Conservation (phyloP, 2,113 vertebrate species). For the Fregata magnificens region DNA sequence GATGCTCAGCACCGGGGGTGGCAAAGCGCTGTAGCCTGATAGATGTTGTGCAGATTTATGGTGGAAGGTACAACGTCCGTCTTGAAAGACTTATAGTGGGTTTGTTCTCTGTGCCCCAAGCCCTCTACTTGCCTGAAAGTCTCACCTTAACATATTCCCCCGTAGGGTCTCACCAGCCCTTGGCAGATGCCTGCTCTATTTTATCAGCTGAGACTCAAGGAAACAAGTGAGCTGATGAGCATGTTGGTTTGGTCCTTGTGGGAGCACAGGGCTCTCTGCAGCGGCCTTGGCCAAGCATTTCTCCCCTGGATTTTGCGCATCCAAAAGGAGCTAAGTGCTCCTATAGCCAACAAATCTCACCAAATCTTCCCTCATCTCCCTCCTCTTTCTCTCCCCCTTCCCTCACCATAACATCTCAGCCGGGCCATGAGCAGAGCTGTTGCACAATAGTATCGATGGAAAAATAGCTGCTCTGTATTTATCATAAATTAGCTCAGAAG, state of each 20-base stretch:
- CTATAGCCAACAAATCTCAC: not conserved
- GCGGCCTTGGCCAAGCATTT: accelerated
- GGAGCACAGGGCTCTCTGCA: not conserved
- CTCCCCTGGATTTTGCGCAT: not conserved
- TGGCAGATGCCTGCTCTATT: not conserved
- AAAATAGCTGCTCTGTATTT: not conserved
- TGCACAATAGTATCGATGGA: not conserved
- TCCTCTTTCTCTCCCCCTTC: not conserved
- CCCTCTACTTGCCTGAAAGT: not conserved
- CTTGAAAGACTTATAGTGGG: not conserved
- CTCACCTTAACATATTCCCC: not conserved
- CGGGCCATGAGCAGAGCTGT: not conserved
- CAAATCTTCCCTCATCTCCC: not conserved
- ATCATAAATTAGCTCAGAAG: not conserved
- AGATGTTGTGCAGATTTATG: accelerated
- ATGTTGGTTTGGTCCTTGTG: not conserved
- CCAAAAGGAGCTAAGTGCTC: not conserved
- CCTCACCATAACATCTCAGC: not conserved
- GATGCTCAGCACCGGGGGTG: accelerated
- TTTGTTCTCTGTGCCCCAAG: not conserved
- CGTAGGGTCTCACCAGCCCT: accelerated
- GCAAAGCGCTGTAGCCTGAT: not conserved
- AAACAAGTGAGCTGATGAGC: not conserved
- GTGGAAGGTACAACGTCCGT: accelerated
- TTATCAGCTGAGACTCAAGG: not conserved